These are phyloP conservation scores for Micropterix aruncella DNA, from an alignment of 2,888 invertebrate species.

Conservation along the genomic window DNA sequence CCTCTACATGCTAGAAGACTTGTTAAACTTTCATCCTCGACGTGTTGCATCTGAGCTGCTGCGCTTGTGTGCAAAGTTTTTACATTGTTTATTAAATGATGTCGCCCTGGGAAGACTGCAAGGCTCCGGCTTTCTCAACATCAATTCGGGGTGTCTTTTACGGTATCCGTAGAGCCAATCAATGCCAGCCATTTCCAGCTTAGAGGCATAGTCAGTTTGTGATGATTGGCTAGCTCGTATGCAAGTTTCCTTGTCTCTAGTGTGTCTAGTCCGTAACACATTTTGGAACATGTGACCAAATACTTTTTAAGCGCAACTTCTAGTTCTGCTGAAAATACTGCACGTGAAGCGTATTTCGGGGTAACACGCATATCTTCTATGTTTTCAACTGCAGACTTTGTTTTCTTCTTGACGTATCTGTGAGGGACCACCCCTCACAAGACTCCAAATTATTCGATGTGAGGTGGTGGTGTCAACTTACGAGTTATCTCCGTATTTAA, in stretches of 20 bases:
- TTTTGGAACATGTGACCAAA: too few relatives aligned
- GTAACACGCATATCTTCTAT: constrained; percentile 5
- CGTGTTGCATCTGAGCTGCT: neutral
- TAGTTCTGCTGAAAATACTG: constrained; percentile 9
- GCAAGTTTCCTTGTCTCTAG: constrained; percentile 9
- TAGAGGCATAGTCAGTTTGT: constrained; percentile 10
- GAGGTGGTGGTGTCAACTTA: too few relatives aligned
- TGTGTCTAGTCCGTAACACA: constrained; percentile 10
- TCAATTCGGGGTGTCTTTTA: constrained; percentile 8
- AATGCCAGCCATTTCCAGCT: constrained; percentile 10
- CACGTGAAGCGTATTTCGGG: constrained; percentile 8
- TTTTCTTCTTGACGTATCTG: constrained; percentile 10
- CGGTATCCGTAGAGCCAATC: constrained; percentile 7
- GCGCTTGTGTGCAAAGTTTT: constrained; percentile 8
- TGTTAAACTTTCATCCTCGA: constrained; percentile 5
- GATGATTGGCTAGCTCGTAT: constrained; percentile 10
- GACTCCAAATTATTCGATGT: too few relatives aligned
- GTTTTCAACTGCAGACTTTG: constrained; percentile 1
- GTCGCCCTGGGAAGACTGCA: constrained; percentile 10
- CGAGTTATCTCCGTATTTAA: too few relatives aligned
- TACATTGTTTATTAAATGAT: constrained; percentile 11
- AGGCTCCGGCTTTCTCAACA: constrained; percentile 12
- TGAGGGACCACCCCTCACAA: too few relatives aligned
- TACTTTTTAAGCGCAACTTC: constrained; percentile 8
- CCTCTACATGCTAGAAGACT: constrained; percentile 7